phyloP scores from a whole-genome alignment of 2,113 vertebrate species.

The rat (Rattus norvegicus) region GRCr8 NC_086032.1:101696001-101696500 shows the following conservation, averaged over 20 bases:
- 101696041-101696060: no score
- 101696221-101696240: neutral
- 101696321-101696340: neutral
- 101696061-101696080: neutral
- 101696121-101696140: neutral
- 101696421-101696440: neutral
- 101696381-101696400: neutral
- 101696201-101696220: neutral
- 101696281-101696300: neutral
- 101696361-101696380: neutral
- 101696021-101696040: neutral
- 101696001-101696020: neutral
- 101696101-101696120: neutral
- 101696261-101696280: no score
- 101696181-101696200: neutral
- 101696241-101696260: neutral
- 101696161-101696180: neutral
- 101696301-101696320: neutral
- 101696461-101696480: neutral
- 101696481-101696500: neutral
- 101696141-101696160: neutral
- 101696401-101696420: neutral
- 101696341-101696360: neutral
- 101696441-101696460: no score
- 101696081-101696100: neutral